Evolutionary conservation across 2,888 invertebrate species (phyloP).

Genomic region (Dioctria rufipes): DNA sequence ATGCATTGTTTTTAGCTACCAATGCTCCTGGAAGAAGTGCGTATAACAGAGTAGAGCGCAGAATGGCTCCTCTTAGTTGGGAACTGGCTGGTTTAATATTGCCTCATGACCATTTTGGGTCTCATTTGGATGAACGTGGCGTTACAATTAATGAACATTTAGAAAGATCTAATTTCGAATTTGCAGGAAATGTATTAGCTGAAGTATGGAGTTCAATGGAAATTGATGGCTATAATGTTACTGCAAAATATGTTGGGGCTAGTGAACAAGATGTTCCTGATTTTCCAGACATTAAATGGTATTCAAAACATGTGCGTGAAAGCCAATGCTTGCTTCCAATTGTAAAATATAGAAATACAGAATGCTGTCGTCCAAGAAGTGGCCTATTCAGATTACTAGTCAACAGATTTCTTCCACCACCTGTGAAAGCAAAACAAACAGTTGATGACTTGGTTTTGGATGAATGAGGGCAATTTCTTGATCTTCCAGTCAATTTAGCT

Average conservation of each 20-base stretch:
- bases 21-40: constrained; percentile 62
- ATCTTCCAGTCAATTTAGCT: too few species aligned
- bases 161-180: constrained; percentile 40
- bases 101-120: constrained; percentile 56
- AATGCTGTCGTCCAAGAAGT: too few species aligned
- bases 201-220: constrained; percentile 47
- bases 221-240: constrained; percentile 53
- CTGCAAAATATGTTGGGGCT: constrained; percentile 47
- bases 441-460: constrained; percentile 48
- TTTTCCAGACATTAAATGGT: too few species aligned
- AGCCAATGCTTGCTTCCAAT: too few species aligned
- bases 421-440: constrained; percentile 52
- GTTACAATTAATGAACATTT: constrained; percentile 23
- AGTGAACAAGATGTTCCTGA: constrained; percentile 54
- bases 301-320: too few species aligned
- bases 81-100: constrained; percentile 54
- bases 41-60: constrained; percentile 62
- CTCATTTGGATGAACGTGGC: constrained; percentile 54
- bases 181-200: constrained; percentile 48
- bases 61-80: constrained; percentile 56
- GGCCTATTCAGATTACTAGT: too few species aligned
- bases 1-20: constrained; percentile 55
- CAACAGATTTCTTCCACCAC: too few species aligned
- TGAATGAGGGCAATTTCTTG: too few species aligned
- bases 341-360: too few species aligned